These are phyloP conservation scores for Callionymus lyra DNA, from an alignment of 2,113 vertebrate species.

Conservation along the genomic window DNA sequence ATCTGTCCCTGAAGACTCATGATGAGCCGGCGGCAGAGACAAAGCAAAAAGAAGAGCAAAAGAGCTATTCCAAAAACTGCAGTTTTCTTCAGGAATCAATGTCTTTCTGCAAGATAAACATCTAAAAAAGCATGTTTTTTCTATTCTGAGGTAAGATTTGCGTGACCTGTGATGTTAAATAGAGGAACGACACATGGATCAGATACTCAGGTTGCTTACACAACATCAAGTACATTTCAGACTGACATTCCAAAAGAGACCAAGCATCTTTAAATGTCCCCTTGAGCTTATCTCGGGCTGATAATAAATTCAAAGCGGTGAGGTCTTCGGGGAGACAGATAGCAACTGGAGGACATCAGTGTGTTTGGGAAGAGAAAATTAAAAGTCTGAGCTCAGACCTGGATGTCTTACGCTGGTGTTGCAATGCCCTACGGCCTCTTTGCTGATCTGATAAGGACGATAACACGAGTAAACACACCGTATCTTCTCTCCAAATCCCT, in stretches of 20 bases:
- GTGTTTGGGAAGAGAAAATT: constrained; percentile 20
- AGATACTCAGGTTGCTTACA: constrained; percentile 32
- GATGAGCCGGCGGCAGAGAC: no score
- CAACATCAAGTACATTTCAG: constrained; percentile 24
- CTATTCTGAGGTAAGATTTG: constrained; percentile 11
- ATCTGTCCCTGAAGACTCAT: no score
- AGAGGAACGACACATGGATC: constrained; percentile 27
- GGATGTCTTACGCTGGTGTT: constrained; percentile 11
- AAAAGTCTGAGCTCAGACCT: constrained; percentile 11
- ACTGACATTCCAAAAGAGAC: constrained; percentile 15
- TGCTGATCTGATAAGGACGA: constrained; percentile 43
- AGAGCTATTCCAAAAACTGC: no score
- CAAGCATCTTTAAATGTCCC: constrained; percentile 24
- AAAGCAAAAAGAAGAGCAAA: no score
- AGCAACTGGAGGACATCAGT: constrained; percentile 15
- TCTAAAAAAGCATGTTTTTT: constrained; percentile 8
- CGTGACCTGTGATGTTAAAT: constrained; percentile 31
- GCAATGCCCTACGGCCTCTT: constrained; percentile 29
- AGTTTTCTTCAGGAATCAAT: no score
- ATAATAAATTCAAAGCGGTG: constrained; percentile 44
- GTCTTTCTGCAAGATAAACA: not conserved
- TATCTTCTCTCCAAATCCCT: constrained; percentile 32
- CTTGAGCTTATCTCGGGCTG: constrained; percentile 30
- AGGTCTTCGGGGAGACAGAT: constrained; percentile 36
- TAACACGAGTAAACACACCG: constrained; percentile 36